phyloP scores from a whole-genome alignment of 2,888 invertebrate genomes.

The Belgica antarctica region DNA sequence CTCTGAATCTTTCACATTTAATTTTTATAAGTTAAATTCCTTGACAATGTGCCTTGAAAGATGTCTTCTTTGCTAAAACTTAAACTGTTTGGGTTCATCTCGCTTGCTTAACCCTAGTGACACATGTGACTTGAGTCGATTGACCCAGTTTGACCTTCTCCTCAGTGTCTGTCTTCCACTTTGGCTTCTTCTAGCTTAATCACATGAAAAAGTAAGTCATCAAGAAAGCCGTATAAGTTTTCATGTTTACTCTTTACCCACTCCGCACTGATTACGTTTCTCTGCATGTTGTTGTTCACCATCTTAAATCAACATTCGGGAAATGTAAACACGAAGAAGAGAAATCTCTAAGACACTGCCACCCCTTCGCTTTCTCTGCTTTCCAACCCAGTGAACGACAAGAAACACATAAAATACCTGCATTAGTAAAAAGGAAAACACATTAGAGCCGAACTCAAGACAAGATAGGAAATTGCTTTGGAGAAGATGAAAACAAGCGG shows the following conservation, averaged over 20 bases:
- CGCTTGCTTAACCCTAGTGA: slow-evolving; percentile 4
- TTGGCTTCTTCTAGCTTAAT: slow-evolving; percentile 9
- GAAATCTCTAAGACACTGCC: background rate
- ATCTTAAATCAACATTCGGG: slow-evolving; percentile 29
- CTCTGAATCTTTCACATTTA: too few relatives aligned
- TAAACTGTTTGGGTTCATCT: slow-evolving; percentile 31
- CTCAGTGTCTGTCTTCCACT: background rate
- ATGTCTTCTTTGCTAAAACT: slow-evolving; percentile 29
- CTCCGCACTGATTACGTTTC: background rate
- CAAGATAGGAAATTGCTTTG: slow-evolving; percentile 24
- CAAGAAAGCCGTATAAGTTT: slow-evolving; percentile 26
- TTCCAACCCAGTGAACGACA: background rate
- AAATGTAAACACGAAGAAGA: slow-evolving; percentile 10
- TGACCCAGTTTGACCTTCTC: slow-evolving; percentile 33
- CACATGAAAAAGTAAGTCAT: background rate
- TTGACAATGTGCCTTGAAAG: too few relatives aligned
- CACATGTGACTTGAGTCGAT: slow-evolving; percentile 5
- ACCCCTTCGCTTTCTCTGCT: background rate
- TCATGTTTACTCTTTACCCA: slow-evolving; percentile 10
- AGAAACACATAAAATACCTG: slow-evolving; percentile 39
- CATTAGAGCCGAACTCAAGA: slow-evolving; percentile 17
- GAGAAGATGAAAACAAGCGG: slow-evolving; percentile 18
- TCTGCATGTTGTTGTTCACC: slow-evolving; percentile 1
- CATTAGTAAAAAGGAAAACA: slow-evolving; percentile 36
- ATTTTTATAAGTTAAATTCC: too few relatives aligned